Percentiles rank a stretch among this genome's conserved stretches.
Evolutionary conservation across 2,888 invertebrate genomes (phyloP).

Genomic region (Heteropelma amictum): DNA sequence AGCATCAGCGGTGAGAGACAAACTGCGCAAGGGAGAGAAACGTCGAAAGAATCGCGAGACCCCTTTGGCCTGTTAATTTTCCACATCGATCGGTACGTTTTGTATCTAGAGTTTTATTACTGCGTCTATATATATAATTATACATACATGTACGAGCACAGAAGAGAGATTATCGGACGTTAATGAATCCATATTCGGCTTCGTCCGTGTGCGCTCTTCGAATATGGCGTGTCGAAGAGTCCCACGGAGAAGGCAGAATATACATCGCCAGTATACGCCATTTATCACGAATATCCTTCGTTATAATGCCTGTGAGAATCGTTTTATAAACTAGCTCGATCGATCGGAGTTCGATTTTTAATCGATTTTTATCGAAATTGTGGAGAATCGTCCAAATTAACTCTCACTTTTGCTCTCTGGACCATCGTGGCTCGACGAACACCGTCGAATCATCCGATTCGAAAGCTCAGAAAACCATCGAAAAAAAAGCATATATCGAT

Average conservation of each 20-base stretch:
- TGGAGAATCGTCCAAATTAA: no score
- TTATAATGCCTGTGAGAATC: conserved; percentile 29
- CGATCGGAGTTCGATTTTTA: conserved; percentile 19
- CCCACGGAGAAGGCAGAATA: conserved; percentile 26
- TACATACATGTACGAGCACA: background rate
- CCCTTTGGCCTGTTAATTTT: conserved; percentile 37
- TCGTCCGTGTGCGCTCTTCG: conserved; percentile 30
- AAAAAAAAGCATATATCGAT: background rate
- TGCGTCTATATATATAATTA: background rate
- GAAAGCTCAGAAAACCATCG: background rate
- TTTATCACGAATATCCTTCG: background rate
- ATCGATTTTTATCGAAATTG: no score
- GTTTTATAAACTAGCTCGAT: conserved; percentile 38
- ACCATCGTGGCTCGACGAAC: conserved; percentile 23
- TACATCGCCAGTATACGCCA: conserved; percentile 18
- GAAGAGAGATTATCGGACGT: conserved; percentile 45
- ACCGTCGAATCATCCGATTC: conserved; percentile 20
- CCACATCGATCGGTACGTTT: conserved; percentile 23
- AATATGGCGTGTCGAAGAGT: conserved; percentile 46
- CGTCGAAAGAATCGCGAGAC: conserved; percentile 7
- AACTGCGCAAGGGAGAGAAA: background rate
- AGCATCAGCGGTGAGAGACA: conserved; percentile 12
- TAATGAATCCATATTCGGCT: conserved; percentile 51
- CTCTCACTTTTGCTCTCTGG: no score
- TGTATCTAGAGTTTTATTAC: conserved; percentile 37